phyloP scores from a whole-genome alignment of 2,113 vertebrate genomes.

The Tauraco erythrolophus region DNA sequence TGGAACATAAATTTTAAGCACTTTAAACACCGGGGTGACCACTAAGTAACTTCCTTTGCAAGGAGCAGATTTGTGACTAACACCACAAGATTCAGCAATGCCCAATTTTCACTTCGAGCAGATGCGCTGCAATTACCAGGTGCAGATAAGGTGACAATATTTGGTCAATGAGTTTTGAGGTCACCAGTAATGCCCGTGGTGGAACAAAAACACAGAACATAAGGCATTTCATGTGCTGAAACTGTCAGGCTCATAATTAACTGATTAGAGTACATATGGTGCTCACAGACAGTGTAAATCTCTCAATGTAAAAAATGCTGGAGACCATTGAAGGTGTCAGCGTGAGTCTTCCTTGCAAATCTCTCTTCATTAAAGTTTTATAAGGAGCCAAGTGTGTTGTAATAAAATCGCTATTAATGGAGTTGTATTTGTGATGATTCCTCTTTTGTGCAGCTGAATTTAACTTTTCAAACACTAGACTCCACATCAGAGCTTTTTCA shows the following conservation, averaged over 20 bases:
- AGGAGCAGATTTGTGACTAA: neutral
- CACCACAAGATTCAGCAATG: neutral
- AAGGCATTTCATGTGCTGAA: constrained; percentile 21
- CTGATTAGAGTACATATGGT: constrained; percentile 48
- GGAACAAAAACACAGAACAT: constrained; percentile 15
- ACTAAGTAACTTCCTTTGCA: neutral
- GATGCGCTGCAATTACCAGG: neutral
- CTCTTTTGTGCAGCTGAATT: neutral
- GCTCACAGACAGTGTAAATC: constrained; percentile 47
- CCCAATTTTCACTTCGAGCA: neutral
- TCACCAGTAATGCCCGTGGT: neutral
- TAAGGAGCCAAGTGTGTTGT: constrained; percentile 28
- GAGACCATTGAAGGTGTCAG: constrained; percentile 52
- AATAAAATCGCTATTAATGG: constrained; percentile 64
- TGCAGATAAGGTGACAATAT: neutral
- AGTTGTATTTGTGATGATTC: constrained; percentile 45
- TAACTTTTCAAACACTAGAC: constrained; percentile 8
- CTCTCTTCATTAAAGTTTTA: constrained; percentile 65
- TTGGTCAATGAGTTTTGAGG: constrained; percentile 17
- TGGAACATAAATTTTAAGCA: neutral
- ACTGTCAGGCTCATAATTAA: constrained; percentile 31
- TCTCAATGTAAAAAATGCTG: constrained; percentile 49
- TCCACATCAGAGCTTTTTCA: neutral
- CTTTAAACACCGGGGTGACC: neutral
- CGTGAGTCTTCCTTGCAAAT: constrained; percentile 31